Conservation (phyloP, 2,888 invertebrate species). For the Drosophila maculinotata region DNA sequence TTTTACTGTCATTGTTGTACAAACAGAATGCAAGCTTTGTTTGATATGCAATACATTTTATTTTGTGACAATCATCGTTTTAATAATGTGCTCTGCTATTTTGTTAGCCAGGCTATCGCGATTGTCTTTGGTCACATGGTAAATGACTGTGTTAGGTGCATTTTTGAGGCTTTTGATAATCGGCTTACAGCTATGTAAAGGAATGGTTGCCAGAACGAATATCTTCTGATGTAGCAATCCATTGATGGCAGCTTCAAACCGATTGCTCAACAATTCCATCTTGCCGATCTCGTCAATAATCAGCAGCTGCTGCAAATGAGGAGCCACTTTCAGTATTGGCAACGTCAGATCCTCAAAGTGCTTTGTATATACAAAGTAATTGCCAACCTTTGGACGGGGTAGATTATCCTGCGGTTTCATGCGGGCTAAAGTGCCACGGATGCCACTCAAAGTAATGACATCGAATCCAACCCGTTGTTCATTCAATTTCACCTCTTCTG, state of each 20-base stretch:
- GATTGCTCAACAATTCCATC: constrained; percentile 83
- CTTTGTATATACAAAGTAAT: constrained; percentile 87
- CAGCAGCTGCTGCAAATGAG: constrained; percentile 58
- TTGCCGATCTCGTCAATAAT: constrained; percentile 84
- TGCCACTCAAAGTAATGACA: constrained; percentile 86
- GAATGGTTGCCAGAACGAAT: constrained; percentile 77
- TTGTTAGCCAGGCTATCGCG: constrained; percentile 65
- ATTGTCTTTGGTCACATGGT: constrained; percentile 74
- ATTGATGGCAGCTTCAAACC: constrained; percentile 67
- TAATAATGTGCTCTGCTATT: constrained; percentile 51
- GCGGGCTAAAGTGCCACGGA: constrained; percentile 86
- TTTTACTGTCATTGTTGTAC: background rate
- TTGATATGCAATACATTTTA: background rate
- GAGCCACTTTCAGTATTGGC: constrained; percentile 79
- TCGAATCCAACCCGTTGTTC: constrained; percentile 88
- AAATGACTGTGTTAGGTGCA: constrained; percentile 28
- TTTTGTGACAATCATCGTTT: constrained; percentile 22
- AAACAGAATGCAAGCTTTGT: background rate
- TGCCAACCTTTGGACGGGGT: constrained; percentile 86
- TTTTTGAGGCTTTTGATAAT: constrained; percentile 71
- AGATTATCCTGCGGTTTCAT: constrained; percentile 30
- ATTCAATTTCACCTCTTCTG: constrained; percentile 87
- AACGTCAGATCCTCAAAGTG: constrained; percentile 87
- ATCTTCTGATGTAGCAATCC: constrained; percentile 44
- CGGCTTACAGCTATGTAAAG: constrained; percentile 50